Conservation (phyloP, 2,888 invertebrate genomes). For the Microdon myrmicae region DNA sequence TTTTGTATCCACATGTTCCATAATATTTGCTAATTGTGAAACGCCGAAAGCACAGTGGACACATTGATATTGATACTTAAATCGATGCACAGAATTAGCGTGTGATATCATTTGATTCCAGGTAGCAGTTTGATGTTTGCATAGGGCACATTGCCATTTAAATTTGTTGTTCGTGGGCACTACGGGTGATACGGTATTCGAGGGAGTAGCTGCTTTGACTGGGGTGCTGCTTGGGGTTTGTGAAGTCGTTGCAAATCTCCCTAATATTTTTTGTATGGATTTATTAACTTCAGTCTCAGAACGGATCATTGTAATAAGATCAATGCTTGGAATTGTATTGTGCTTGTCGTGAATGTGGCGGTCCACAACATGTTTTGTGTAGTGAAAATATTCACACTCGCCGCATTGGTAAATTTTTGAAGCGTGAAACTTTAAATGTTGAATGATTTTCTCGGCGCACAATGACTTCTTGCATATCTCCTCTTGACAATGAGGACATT, state of each 20-base stretch:
- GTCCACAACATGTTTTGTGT: conserved; percentile 73
- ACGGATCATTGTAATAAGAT: conserved; percentile 55
- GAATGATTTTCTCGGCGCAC: conserved; percentile 72
- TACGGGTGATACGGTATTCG: conserved; percentile 30
- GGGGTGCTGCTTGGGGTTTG: conserved; percentile 16
- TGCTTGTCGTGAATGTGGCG: conserved; percentile 75
- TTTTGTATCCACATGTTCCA: conserved; percentile 71
- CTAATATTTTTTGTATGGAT: conserved; percentile 27
- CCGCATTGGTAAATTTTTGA: conserved; percentile 78
- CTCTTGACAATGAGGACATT: conserved; percentile 79
- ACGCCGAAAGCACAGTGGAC: conserved; percentile 73
- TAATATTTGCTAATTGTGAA: conserved; percentile 70
- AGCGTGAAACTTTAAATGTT: conserved; percentile 82
- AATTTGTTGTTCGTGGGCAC: neutral
- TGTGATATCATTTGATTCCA: conserved; percentile 54
- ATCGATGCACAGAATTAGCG: conserved; percentile 68
- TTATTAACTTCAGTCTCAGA: conserved; percentile 30
- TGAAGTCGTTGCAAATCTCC: conserved; percentile 14
- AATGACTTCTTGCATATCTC: conserved; percentile 68
- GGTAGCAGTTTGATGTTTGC: conserved; percentile 53
- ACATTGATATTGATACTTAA: conserved; percentile 78
- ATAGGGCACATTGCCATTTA: conserved; percentile 55
- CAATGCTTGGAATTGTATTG: conserved; percentile 39
- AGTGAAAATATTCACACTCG: conserved; percentile 75
- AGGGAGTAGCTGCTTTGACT: conserved; percentile 3